Evolutionary conservation across 2,888 invertebrate species (phyloP).

Genomic region (Serrognathus titanus): DNA sequence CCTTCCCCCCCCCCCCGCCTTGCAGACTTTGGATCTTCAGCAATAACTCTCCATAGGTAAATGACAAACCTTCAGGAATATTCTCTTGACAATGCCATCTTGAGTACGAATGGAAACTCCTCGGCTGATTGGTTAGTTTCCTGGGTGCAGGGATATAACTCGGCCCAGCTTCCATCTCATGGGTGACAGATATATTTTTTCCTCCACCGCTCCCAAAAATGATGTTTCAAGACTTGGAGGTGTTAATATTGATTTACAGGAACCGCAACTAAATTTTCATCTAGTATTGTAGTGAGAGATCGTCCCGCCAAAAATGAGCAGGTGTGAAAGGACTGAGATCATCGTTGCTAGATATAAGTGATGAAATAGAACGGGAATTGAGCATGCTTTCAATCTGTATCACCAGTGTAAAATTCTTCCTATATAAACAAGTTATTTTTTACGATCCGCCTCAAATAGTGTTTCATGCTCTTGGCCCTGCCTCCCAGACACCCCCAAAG

Average conservation of each 20-base stretch:
- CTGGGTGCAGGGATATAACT: too few relatives aligned
- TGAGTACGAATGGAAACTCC: too few relatives aligned
- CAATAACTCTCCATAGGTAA: too few relatives aligned
- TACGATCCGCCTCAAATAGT: conserved; percentile 22
- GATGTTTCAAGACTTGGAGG: conserved; percentile 21
- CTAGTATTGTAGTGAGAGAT: conserved; percentile 27
- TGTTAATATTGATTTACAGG: conserved; percentile 25
- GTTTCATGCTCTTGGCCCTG: conserved; percentile 29
- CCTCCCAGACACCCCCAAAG: conserved; percentile 33
- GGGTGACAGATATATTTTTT: conserved; percentile 32
- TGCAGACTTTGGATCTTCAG: too few relatives aligned
- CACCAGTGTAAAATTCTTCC: conserved; percentile 29
- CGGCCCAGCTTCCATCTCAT: too few relatives aligned
- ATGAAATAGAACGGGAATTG: conserved; percentile 28
- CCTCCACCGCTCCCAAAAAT: conserved; percentile 27
- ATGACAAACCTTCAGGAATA: too few relatives aligned
- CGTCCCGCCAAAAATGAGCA: conserved; percentile 33
- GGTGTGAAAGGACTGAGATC: conserved; percentile 29
- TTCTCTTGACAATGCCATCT: too few relatives aligned
- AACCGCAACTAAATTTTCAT: conserved; percentile 25
- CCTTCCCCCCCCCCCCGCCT: too few relatives aligned
- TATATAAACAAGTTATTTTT: background rate
- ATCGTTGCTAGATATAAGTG: conserved; percentile 23
- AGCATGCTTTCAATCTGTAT: conserved; percentile 28
- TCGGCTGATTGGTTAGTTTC: too few relatives aligned